Evolutionary conservation across 2,888 invertebrate species (phyloP), one percentile per base, ranked within the genome.

Genomic region (Pristionchus mayeri): DNA sequence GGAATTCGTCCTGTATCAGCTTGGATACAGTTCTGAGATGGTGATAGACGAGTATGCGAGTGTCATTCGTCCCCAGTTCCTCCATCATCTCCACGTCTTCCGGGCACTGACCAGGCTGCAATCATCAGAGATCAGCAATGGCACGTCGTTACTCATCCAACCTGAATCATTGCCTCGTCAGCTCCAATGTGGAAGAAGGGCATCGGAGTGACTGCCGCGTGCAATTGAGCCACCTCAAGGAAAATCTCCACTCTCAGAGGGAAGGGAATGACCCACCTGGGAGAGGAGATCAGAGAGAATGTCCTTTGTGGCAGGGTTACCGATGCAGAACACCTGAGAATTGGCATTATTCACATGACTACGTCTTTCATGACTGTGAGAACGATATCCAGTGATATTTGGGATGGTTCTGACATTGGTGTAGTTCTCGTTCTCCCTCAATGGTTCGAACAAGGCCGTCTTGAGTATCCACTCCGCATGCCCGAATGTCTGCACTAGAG

Each of bases 391-490:
- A 40, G 24, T 40, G 1, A 40, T 75, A 24, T 2, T 75, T 44
- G 3, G 6, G 6, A 7, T 48, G 16, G 54, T 40, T 24, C 57
- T 37, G 9, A 88, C 89, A 87, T 88, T 86, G 3, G 89, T 88
- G 80, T 88, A 89, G 16, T 84, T 63, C 21, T 84, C 82, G 84
- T 88, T 88, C 84, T 90, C 90, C 67, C 90, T 34, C 13, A 96
- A 93, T 85, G 95, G 94, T 84, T 94, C 93, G 90, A 95, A 96
- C 84, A 95, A 94, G 48, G 95, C 93, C 30, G 96, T 94, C 92
- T 97, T 97, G 78, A 97, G 93, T 0, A 95, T 94, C 93, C 95
- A 96, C 93, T 96, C 96, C 94, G 96, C 93, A 92, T 96, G 96
- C 0, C 96, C 96, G 93, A 96, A 96, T 0, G 96, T 96, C 93